phyloP scores from a whole-genome alignment of 2,888 invertebrate genomes.

The Metopia argyrocephala region DNA sequence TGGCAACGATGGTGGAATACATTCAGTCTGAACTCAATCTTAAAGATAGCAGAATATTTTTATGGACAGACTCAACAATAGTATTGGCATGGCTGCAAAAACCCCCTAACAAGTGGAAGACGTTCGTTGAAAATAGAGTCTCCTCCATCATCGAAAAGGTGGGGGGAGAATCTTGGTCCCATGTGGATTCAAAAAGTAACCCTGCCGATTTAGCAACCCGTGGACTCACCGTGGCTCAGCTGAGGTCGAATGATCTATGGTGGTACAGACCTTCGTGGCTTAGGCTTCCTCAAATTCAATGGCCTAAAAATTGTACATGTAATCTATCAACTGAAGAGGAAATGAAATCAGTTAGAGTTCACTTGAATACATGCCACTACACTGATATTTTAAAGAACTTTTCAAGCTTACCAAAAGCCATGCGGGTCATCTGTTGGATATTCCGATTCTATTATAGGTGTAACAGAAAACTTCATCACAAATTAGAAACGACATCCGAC shows the following conservation, averaged over 20 bases:
- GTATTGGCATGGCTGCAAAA: background rate
- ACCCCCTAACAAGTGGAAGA: slow-evolving; percentile 7
- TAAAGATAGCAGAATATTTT: background rate
- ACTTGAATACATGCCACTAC: background rate
- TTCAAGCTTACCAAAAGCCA: too few relatives aligned
- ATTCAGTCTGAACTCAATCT: slow-evolving; percentile 4
- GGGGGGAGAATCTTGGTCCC: background rate
- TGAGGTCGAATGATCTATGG: too few relatives aligned
- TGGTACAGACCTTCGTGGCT: too few relatives aligned
- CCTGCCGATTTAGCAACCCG: too few relatives aligned
- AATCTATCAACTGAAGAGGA: background rate
- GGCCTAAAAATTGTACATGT: background rate
- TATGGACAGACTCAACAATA: slow-evolving; percentile 8
- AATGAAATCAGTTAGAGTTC: background rate
- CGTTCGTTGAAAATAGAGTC: slow-evolving; percentile 14
- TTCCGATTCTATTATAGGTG: slow-evolving; percentile 13
- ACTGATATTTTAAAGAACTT: slow-evolving; percentile 3
- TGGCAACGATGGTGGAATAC: background rate
- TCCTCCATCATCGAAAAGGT: slow-evolving; percentile 14
- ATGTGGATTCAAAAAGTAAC: background rate
- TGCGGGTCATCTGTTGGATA: background rate
- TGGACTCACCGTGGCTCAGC: too few relatives aligned
- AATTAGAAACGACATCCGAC: too few relatives aligned
- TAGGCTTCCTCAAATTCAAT: too few relatives aligned
- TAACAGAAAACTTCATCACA: background rate